These are phyloP conservation scores for Margarornis squamiger DNA, from an alignment of 2,797 vertebrate species.

Conservation along the genomic window DNA sequence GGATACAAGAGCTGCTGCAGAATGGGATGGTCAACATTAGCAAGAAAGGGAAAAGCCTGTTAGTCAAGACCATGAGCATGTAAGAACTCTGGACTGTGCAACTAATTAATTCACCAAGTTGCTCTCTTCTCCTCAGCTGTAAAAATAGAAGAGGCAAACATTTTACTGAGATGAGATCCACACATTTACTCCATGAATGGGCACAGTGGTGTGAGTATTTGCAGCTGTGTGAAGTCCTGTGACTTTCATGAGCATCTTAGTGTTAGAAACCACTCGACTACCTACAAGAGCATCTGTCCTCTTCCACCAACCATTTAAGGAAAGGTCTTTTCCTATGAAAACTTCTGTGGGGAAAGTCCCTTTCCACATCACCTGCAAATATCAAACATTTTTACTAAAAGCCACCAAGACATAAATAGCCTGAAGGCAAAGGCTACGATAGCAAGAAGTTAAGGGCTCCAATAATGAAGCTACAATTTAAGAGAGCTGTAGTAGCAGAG, in stretches of 20 bases:
- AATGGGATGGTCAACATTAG: background rate
- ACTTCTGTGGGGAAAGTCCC: background rate
- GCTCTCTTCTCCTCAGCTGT: background rate
- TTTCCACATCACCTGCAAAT: background rate
- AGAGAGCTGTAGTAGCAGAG: background rate
- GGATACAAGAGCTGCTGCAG: background rate
- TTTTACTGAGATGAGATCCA: background rate
- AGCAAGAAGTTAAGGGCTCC: background rate
- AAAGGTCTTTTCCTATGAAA: background rate
- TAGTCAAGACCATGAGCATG: background rate
- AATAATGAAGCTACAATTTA: background rate
- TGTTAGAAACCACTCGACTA: background rate
- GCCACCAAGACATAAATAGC: background rate
- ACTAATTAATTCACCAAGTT: background rate
- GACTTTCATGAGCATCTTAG: background rate
- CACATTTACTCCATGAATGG: rapidly evolving
- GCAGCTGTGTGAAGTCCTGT: background rate
- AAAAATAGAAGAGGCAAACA: background rate
- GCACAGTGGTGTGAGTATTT: background rate
- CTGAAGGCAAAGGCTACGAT: background rate
- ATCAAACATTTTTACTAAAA: background rate
- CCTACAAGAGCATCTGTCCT: background rate
- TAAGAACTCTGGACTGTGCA: background rate
- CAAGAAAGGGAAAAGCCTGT: background rate
- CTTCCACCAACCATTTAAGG: background rate